Conservation (phyloP, 2,888 invertebrate species). For the Brachynemurus nebulosus region DNA sequence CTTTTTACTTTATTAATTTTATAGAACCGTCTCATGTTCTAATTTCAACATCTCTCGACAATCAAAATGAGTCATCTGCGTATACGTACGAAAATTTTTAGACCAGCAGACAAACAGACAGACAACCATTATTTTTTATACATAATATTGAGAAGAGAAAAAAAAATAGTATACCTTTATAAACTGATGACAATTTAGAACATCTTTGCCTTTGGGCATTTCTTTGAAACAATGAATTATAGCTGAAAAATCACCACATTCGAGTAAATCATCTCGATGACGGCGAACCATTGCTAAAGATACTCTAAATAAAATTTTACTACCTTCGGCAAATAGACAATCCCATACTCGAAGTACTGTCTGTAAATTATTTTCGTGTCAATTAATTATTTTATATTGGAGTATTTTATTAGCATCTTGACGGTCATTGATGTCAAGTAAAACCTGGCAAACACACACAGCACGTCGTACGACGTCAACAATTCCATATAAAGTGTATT, state of each 20-base stretch:
- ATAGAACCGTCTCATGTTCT: no score
- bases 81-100: no score
- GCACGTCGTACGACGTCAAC: no score
- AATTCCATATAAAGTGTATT: no score
- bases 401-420: no score
- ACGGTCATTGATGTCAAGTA: slow-evolving; percentile 6
- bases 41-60: no score
- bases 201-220: slow-evolving; percentile 63
- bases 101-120: no score
- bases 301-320: slow-evolving; percentile 82
- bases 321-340: slow-evolving; percentile 87
- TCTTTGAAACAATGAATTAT: slow-evolving; percentile 71
- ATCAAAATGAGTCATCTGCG: no score
- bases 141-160: slow-evolving; percentile 1
- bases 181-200: slow-evolving; percentile 77
- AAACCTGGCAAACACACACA: neutral
- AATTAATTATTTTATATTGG: no score
- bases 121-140: no score
- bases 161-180: slow-evolving; percentile 50
- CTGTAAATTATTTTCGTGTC: slow-evolving; percentile 35
- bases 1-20: no score
- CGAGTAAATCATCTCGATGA: slow-evolving; percentile 55
- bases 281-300: slow-evolving; percentile 69
- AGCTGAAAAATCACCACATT: slow-evolving; percentile 66
- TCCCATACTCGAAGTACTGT: slow-evolving; percentile 93